Evolutionary conservation across 2,888 invertebrate genomes (phyloP).

Genomic region (Mycalesis mineus): DNA sequence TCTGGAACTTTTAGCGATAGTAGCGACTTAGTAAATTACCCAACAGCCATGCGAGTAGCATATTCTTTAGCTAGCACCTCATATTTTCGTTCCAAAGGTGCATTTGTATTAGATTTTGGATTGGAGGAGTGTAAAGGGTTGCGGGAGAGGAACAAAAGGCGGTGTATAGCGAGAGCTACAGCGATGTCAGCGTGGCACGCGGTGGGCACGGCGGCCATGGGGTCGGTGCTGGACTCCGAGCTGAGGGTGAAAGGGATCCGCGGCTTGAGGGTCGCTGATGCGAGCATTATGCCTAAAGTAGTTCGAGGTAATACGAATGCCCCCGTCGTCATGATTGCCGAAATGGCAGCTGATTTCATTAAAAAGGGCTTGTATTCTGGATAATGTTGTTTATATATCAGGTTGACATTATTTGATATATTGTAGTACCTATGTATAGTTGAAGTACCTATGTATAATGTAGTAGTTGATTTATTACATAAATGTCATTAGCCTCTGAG

Average conservation of each 20-base stretch:
- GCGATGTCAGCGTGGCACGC: constrained; percentile 64
- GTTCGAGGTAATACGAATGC: constrained; percentile 63
- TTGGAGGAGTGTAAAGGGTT: constrained; percentile 44
- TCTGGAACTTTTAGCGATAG: constrained; percentile 51
- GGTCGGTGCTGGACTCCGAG: constrained; percentile 48
- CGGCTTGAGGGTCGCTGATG: constrained; percentile 56
- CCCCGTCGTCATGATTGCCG: constrained; percentile 64
- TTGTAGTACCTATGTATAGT: too few relatives aligned
- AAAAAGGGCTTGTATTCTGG: constrained; percentile 35
- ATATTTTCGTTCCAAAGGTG: constrained; percentile 47
- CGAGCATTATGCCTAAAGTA: constrained; percentile 57
- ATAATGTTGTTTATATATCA: background rate
- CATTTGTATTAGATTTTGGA: constrained; percentile 44
- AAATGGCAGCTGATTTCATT: constrained; percentile 56
- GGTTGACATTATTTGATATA: too few relatives aligned
- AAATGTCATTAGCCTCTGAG: too few relatives aligned
- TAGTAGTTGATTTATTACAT: too few relatives aligned
- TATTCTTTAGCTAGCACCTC: constrained; percentile 44
- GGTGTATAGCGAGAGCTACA: constrained; percentile 55
- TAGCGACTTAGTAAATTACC: constrained; percentile 47
- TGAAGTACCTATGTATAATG: too few relatives aligned
- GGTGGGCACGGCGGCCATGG: constrained; percentile 61
- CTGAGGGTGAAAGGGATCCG: constrained; percentile 47
- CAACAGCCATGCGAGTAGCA: constrained; percentile 44
- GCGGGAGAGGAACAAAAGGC: constrained; percentile 50